Percentiles rank a stretch among this genome's conserved stretches.
Evolutionary conservation across 2,797 vertebrate species (phyloP).

Genomic region (Bufotes viridis): DNA sequence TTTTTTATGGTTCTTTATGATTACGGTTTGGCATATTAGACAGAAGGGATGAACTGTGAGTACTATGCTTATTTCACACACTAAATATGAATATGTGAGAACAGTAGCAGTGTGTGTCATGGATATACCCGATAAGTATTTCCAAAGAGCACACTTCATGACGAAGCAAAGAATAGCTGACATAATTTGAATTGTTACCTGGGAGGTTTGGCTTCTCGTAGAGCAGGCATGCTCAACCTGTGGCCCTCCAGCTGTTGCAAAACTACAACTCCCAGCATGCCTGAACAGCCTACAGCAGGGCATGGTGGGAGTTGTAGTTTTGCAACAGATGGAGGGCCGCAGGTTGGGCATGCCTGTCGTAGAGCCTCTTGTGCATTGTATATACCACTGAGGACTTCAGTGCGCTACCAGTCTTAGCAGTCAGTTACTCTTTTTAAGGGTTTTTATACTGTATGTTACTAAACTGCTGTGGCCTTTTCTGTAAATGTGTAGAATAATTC

Average conservation of each 20-base stretch:
- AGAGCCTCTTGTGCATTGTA: constrained; percentile 66
- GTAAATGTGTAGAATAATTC: constrained; percentile 80
- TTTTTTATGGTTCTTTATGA: no score
- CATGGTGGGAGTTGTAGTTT: no score
- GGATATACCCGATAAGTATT: neutral
- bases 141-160: constrained; percentile 3
- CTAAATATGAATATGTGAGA: neutral
- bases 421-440: constrained; percentile 76
- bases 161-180: neutral
- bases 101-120: neutral
- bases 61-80: neutral
- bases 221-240: no score
- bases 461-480: constrained; percentile 85
- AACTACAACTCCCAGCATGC: no score
- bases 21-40: no score
- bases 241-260: no score
- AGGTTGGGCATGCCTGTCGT: no score
- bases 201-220: neutral
- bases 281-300: no score
- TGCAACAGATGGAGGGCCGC: no score
- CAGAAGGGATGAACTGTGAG: no score
- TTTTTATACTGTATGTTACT: constrained; percentile 75
- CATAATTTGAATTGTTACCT: neutral
- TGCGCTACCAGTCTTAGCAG: constrained; percentile 75
- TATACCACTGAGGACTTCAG: constrained; percentile 73